Evolutionary conservation across 2,113 vertebrate genomes (phyloP), one percentile per base, ranked within the genome.

Genomic region (Lophotis ruficrista): DNA sequence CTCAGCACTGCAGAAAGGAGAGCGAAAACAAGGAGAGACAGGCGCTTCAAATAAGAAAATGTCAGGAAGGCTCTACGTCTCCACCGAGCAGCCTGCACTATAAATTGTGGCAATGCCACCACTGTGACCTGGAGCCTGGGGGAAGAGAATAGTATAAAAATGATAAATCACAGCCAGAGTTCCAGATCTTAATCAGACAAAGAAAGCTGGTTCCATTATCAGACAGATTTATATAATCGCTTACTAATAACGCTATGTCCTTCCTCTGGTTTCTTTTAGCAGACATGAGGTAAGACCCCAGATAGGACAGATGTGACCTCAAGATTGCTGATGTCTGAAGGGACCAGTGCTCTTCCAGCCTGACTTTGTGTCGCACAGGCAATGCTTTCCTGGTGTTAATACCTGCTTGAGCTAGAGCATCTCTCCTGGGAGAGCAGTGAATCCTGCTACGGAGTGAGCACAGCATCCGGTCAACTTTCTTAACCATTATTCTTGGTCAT

Each of bases 121-220:
- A 90, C 81, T 94, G 91, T 93, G 96, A 98, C 97, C 95, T 38
- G 84, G 50, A 97, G 98, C 98, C 98, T 92, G 96, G 77, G 98
- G 98, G 98, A 98, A 98, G 98, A 98, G 98, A 95, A 91, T 95
- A 95, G 95, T 98, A 97, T 98, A 98, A 98, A 98, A 98, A 97
- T 97, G 98, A 98, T 98, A 98, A 97, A 98, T 98, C 98, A 98
- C 98, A 97, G 94, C 83, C 92, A 87, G 94, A 81, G 83, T 86
- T 92, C 95, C 96, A 86, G 96, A 97, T 97, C 97, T 96, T 98
- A 97, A 97, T 98, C 97, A 98, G 98, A 98, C 96, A 98, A 97
- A 98, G 97, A 91, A 98, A 98, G 97, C 97, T 96, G 95, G 96
- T 98, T 97, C 95, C 80, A 70, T 96, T 96, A 91, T 94, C 95